Evolutionary conservation across 2,113 vertebrate species (phyloP).

Genomic region (Geococcyx californianus): DNA sequence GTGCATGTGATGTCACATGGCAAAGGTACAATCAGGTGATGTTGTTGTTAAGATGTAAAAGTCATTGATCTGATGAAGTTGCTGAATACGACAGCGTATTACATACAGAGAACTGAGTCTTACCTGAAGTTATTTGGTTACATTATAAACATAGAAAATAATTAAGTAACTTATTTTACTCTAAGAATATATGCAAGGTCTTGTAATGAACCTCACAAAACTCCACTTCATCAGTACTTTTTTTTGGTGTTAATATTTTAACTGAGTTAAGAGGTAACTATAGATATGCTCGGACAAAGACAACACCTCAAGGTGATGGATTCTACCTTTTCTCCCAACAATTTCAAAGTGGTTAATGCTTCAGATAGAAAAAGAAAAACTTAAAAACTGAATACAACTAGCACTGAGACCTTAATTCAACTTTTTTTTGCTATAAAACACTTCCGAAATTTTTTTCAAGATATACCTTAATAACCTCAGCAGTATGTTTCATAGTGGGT

Average conservation of each 20-base stretch:
- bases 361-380: not conserved
- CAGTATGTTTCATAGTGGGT: not conserved
- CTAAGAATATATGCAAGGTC: not conserved
- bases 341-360: not conserved
- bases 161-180: not conserved
- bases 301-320: not conserved
- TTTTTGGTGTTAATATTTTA: not conserved
- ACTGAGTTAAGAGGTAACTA: not conserved
- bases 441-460: not conserved
- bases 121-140: not conserved
- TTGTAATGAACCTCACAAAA: not conserved
- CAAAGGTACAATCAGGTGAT: not conserved
- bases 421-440: not conserved
- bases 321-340: not conserved
- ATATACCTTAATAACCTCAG: not conserved
- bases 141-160: not conserved
- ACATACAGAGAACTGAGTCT: not conserved
- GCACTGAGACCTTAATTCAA: not conserved
- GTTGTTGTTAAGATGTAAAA: not conserved
- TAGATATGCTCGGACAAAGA: not conserved
- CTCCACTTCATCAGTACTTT: not conserved
- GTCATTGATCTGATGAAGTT: not conserved
- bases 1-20: fast-evolving
- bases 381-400: not conserved
- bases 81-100: not conserved